Evolutionary conservation across 1,140 invertebrate species (phyloP).

Genomic region (Drosophila takahashii): DNA sequence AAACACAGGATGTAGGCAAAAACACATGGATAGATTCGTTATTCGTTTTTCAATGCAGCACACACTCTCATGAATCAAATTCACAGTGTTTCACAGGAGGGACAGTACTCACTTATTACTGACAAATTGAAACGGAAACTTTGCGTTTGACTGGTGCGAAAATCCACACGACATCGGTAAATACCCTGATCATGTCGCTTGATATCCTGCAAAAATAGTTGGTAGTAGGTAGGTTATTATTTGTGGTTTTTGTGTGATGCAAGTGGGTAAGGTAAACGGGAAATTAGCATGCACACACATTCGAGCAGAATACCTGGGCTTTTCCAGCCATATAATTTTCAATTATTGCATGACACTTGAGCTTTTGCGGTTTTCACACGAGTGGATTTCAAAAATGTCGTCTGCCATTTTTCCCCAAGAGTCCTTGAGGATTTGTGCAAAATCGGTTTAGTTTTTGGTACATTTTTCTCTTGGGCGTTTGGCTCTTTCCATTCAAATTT

Average conservation of each 20-base stretch:
- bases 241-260: slow-evolving; percentile 28
- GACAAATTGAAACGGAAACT: slow-evolving; percentile 95
- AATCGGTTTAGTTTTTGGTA: not conserved
- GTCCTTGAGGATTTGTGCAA: not conserved
- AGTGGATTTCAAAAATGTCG: slow-evolving; percentile 17
- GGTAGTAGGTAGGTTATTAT: slow-evolving; percentile 45
- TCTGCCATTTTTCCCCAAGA: not conserved
- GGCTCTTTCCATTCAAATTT: not conserved
- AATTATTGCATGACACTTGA: slow-evolving; percentile 74
- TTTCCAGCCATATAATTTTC: slow-evolving; percentile 60
- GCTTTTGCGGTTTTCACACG: slow-evolving; percentile 26
- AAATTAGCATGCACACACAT: slow-evolving; percentile 60
- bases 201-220: slow-evolving; percentile 87
- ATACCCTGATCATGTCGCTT: slow-evolving; percentile 93
- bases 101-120: slow-evolving; percentile 91
- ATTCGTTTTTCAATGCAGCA: slow-evolving; percentile 14
- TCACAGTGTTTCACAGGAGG: slow-evolving; percentile 26
- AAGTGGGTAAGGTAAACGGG: slow-evolving; percentile 46
- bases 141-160: slow-evolving; percentile 93
- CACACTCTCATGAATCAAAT: slow-evolving; percentile 15
- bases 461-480: slow-evolving; percentile 1
- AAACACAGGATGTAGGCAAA: slow-evolving; percentile 7
- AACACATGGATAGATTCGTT: slow-evolving; percentile 6
- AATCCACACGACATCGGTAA: slow-evolving; percentile 95
- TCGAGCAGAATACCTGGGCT: not conserved